Conservation (phyloP, 2,888 invertebrate species). For the Ophioninae sp. region DNA sequence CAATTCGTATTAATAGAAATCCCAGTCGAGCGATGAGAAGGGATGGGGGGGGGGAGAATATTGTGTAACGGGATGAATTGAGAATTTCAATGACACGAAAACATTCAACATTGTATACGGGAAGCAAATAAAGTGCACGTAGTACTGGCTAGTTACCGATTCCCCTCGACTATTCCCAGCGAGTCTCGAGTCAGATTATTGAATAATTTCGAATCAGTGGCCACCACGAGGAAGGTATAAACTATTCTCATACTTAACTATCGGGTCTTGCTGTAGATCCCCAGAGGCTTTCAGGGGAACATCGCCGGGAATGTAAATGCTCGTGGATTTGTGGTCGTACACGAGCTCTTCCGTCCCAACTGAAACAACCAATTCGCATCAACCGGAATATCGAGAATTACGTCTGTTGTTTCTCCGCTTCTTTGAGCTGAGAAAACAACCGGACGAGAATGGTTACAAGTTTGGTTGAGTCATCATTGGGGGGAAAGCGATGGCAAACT, state of each 20-base stretch:
- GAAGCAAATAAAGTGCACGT: constrained; percentile 31
- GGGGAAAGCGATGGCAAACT: too few relatives aligned
- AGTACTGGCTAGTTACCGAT: constrained; percentile 33
- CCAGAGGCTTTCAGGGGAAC: neutral
- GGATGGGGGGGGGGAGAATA: neutral
- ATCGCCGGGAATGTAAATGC: neutral
- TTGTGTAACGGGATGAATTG: constrained; percentile 3
- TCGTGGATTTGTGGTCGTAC: neutral
- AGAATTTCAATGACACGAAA: constrained; percentile 34
- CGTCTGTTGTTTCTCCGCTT: neutral
- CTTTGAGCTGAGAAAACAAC: neutral
- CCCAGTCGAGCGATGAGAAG: neutral
- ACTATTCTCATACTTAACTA: constrained; percentile 44
- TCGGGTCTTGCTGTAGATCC: constrained; percentile 13
- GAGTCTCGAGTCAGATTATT: constrained; percentile 56
- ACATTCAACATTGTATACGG: constrained; percentile 15
- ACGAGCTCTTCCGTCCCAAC: neutral
- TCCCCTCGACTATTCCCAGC: constrained; percentile 36
- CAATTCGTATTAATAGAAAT: constrained; percentile 3
- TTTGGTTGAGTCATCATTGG: too few relatives aligned
- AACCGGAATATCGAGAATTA: neutral
- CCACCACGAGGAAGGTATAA: constrained; percentile 30
- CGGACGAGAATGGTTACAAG: neutral
- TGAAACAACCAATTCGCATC: neutral
- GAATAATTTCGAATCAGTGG: constrained; percentile 60